Evolutionary conservation across 2,797 vertebrate genomes (phyloP), one percentile per base, ranked within the genome.

Genomic region (Scolopax bukidnonensis): DNA sequence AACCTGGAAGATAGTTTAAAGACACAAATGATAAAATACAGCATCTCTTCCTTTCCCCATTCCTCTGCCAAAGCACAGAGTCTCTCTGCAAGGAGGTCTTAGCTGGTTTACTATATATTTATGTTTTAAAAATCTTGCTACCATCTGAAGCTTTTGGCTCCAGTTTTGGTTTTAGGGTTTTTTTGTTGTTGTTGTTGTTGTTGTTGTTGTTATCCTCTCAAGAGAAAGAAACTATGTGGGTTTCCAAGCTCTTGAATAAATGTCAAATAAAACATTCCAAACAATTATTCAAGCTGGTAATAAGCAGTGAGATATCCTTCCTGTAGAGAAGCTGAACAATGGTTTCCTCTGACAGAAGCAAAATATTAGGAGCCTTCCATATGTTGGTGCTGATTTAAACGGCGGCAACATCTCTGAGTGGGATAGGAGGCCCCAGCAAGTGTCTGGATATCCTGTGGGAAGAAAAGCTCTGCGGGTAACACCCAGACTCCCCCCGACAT

Each of bases 251-350:
- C 89, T 84, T 61, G 85, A 88, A 81, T 69, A 79, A 75, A 95
- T 19, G 89, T 97, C 95, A 92, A 88, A 90, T 94, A 81, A 95
- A 90, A 53, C 91, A 94, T 86, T 84, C 94, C 83, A 85, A 78
- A 24, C 92, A 81, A 93, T 95, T 91, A 91, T 81, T 96, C 94
- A 78, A 65, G 87, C 87, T 93, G 94, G 65, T 94, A 96, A 95
- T 91, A 76, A 91, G 94, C 95, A 93, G 57, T n/a, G 87, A 94
- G 95, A 96, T 94, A 95, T 95, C 91, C 96, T 95, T 95, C 95
- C 95, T 96, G 89, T 75, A 91, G 94, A 93, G 95, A 86, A 33
- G 65, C 93, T 30, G 89, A 96, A 96, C 94, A 97, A 95, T 92
- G 96, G 84, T 86, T 81, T 92, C 79, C 87, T 91, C 69, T 57